Base-by-base conservation (phyloP, 2,888 invertebrate genomes). In the Dichetophora obliterata region DNA sequence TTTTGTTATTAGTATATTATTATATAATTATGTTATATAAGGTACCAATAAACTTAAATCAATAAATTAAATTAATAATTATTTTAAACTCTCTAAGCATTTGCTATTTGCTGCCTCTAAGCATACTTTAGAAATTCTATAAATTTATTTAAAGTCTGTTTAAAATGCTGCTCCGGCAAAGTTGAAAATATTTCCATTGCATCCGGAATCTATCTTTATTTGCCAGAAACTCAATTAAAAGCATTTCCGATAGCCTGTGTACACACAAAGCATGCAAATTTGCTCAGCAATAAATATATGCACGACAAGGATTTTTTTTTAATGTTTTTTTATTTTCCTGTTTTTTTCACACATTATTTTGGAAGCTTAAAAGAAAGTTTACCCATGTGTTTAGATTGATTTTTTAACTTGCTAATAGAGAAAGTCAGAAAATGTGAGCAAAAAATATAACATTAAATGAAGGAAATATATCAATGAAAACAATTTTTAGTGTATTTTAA, bases 371-470 rank as follows among this genome's bases (percentile, higher is more conserved):
- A 48, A 31, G 22, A 22, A 50, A 5, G 22, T 16, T 22, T 50
- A 48, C 50, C 27, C 48, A 68, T 68, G 68, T 68, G 68, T 24
- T 27, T 16, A 11, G 68, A 68, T 68, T 68, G 68, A 68, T 50
- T 68, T 65, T 68, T 34, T 65, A 3, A 14, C 11, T 9, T 3
- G 63, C 31, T 59, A 27, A 27, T 27, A 5, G n/a, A n/a, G n/a
- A 24, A 59, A 59, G 22, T 59, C 14, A 59, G 59, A 16, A 24
- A 24, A 9, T 6, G 24, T 27, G 27, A 27, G 14, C 1, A 27
- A 59, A 59, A 48, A 48, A 52, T 14, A 27, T 31, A 5, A 22
- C 8, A 37, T 37, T 16, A 24, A 59, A n/a, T 1, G 24, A 59
- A n/a, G 22, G 5, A 57, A 14, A 24, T 14, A 61, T 16, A 8